Base-by-base conservation (phyloP, 2,797 vertebrate species). In the Phataginus tetradactyla region DNA sequence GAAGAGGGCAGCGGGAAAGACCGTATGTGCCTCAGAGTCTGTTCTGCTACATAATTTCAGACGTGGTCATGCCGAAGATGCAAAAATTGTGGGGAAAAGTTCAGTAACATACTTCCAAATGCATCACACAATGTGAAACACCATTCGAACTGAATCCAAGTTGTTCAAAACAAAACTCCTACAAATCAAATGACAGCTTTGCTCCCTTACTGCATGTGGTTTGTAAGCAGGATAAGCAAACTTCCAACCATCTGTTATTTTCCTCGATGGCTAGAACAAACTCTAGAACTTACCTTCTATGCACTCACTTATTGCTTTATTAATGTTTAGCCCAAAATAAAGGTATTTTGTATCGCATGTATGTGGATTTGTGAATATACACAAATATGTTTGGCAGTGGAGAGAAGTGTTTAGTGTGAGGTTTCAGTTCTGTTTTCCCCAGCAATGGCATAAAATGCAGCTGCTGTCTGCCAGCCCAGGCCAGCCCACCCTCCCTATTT, bases 211-310 rank as follows among this genome's bases (percentile, higher is more conserved):
- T 86, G 59, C 2, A 1, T 7, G 75, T 12, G 27, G 37, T 64
- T 34, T 39, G 23, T 29, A 37, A 95, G 92, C 90, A 88, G 87
- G 85, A 75, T 74, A 81, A 96, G 94, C 85, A 95, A 94, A 97
- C 69, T 78, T 83, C 45, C 78, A 10, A 27, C 94, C 96, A 96
- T 95, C 95, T 96, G 95, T 72, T 97, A 78, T 97, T 89, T 96
- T 89, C 94, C 94, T 68, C 23, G 78, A 64, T 92, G 0, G 21
- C 91, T 53, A 77, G 68, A 91, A 53, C 53, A 79, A 91, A 95
- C 79, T 79, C 69, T 55, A 86, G 72, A 90, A 84, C 63, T 64
- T 15, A 17, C 63, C 57, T 42, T 59, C 80, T 83, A 15, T 10
- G 64, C 69, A 63, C 74, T 94, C 63, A 49, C 72, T 57, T 80